phyloP scores from a whole-genome alignment of 1,140 invertebrate genomes.

The Lethocerus indicus region DNA sequence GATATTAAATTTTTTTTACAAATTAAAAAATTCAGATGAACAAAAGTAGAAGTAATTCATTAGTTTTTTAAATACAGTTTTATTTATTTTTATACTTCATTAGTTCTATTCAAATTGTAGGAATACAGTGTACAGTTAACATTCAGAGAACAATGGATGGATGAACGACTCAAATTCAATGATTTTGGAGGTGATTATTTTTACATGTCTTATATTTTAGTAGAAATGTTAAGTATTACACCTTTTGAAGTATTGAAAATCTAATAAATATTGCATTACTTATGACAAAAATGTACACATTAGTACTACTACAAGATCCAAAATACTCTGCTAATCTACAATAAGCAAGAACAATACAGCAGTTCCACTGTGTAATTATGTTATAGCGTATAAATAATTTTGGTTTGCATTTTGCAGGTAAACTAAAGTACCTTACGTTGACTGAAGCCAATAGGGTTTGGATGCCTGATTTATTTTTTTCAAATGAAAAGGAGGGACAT shows the following conservation, averaged over 20 bases:
- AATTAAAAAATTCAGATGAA: too few relatives aligned
- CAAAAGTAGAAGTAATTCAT: too few relatives aligned
- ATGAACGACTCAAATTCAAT: conserved; percentile 78
- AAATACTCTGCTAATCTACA: not conserved
- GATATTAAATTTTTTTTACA: conserved; percentile 1
- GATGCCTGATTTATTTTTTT: conserved; percentile 97
- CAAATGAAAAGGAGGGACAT: conserved; percentile 92
- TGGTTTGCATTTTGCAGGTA: conserved; percentile 34
- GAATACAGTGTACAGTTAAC: conserved; percentile 92
- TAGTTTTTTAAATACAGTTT: too few relatives aligned
- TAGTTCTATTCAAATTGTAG: conserved; percentile 26
- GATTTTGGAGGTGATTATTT: conserved; percentile 53
- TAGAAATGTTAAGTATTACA: not conserved
- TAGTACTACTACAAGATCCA: too few relatives aligned
- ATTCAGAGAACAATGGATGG: conserved; percentile 90
- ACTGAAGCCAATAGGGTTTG: conserved; percentile 84
- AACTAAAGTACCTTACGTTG: conserved; percentile 76
- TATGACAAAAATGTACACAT: too few relatives aligned
- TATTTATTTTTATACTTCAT: too few relatives aligned
- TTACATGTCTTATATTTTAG: not conserved
- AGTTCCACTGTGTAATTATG: not conserved
- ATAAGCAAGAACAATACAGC: not conserved
- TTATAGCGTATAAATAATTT: not conserved
- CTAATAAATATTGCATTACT: too few relatives aligned
- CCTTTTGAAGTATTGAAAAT: not conserved